phyloP scores from a whole-genome alignment of 2,113 vertebrate species.

The Zosterops borbonicus region DNA sequence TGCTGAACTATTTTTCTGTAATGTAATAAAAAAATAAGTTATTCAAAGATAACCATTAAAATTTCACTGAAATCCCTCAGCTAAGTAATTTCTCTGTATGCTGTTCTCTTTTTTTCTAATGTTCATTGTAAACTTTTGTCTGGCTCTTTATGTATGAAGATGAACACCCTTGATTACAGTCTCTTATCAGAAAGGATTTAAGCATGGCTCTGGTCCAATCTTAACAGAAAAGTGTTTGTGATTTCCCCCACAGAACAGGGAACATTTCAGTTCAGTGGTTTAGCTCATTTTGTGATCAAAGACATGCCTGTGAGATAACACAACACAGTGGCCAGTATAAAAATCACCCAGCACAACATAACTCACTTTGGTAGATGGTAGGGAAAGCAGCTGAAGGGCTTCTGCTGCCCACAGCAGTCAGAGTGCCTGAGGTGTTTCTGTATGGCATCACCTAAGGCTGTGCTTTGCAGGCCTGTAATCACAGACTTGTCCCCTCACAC shows the following conservation, averaged over 20 bases:
- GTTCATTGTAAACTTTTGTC: not conserved
- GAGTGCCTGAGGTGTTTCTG: not conserved
- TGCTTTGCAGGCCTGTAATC: not conserved
- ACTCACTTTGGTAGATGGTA: not conserved
- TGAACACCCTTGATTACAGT: not conserved
- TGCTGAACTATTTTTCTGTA: not conserved
- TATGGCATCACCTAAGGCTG: accelerated
- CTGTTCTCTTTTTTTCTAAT: not conserved
- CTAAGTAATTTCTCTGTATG: not conserved
- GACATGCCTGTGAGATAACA: not conserved
- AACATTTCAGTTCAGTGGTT: not conserved
- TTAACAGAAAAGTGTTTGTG: not conserved
- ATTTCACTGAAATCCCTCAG: not conserved
- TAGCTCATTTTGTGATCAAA: not conserved
- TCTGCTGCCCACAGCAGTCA: accelerated
- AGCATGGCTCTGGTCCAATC: not conserved
- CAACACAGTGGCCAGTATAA: not conserved
- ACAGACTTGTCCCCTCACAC: not conserved
- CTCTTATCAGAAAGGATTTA: not conserved
- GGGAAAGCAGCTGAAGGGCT: not conserved
- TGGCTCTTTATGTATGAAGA: not conserved
- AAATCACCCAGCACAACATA: not conserved
- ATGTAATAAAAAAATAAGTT: not conserved
- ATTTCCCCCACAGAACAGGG: not conserved
- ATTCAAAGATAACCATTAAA: not conserved